Conservation (phyloP, 2,113 vertebrate species). For the Lampris megalopsis region DNA sequence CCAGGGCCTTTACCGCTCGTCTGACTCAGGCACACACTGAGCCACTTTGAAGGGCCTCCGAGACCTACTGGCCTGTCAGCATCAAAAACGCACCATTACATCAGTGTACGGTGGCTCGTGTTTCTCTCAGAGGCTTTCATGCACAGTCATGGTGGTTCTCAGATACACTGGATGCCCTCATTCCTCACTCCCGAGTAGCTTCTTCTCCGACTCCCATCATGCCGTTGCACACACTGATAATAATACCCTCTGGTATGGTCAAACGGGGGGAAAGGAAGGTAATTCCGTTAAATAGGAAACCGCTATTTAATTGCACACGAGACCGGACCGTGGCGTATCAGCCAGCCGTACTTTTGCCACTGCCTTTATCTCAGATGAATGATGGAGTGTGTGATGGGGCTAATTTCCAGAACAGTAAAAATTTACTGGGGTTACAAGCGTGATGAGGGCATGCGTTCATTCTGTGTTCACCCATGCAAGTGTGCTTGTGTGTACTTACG, state of each 20-base stretch:
- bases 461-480: background rate
- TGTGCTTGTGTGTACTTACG: constrained; percentile 19
- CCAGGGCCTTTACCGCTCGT: constrained; percentile 49
- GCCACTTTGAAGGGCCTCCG: constrained; percentile 41
- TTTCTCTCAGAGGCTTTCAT: constrained; percentile 42
- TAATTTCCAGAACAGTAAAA: constrained; percentile 27
- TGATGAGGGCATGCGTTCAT: constrained; percentile 5
- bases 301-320: background rate
- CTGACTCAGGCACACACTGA: constrained; percentile 44
- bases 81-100: constrained; percentile 36
- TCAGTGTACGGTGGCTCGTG: constrained; percentile 28
- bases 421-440: constrained; percentile 26
- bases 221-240: background rate
- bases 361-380: constrained; percentile 40
- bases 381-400: constrained; percentile 34
- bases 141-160: constrained; percentile 35
- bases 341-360: constrained; percentile 20
- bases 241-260: background rate
- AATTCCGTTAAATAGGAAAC: background rate
- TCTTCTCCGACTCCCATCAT: background rate
- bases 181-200: background rate
- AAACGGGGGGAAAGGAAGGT: background rate
- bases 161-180: background rate
- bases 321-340: background rate
- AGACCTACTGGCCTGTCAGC: constrained; percentile 49